These are phyloP conservation scores for Stigmatopora argus DNA, from an alignment of 2,113 vertebrate species.

Conservation along the genomic window DNA sequence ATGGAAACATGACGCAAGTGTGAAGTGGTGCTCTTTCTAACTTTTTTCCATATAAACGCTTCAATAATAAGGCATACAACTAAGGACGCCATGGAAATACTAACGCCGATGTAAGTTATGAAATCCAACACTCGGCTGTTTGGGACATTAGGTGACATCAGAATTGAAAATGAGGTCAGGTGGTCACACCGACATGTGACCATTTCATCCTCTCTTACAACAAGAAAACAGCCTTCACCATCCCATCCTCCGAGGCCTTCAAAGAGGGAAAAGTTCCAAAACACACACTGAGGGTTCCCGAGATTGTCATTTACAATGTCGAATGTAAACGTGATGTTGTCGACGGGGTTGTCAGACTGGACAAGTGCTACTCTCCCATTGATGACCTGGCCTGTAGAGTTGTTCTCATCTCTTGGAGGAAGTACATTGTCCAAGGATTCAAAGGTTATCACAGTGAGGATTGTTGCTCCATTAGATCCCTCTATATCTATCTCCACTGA, in stretches of 20 bases:
- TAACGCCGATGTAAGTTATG: conserved; percentile 75
- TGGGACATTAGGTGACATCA: conserved; percentile 74
- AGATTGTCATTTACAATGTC: conserved; percentile 55
- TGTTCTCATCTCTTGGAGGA: conserved; percentile 13
- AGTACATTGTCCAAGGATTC: conserved; percentile 60
- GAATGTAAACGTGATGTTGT: conserved; percentile 63
- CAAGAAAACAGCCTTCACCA: conserved; percentile 25
- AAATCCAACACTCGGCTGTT: conserved; percentile 22
- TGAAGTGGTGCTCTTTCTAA: conserved; percentile 69
- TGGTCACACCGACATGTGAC: conserved; percentile 77
- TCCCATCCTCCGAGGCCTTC: conserved; percentile 65
- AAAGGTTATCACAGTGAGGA: conserved; percentile 45
- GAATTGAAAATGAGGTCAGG: conserved; percentile 82
- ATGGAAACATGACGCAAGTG: conserved; percentile 77
- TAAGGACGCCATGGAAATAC: conserved; percentile 74
- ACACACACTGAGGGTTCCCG: conserved; percentile 63
- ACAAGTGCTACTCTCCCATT: conserved; percentile 71
- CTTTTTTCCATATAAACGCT: conserved; percentile 70
- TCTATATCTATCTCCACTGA: conserved; percentile 40
- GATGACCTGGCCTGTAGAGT: conserved; percentile 25
- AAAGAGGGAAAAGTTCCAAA: conserved; percentile 72
- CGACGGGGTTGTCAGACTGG: conserved; percentile 44
- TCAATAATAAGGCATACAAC: conserved; percentile 76
- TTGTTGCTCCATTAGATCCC: neutral
- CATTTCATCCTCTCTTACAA: fast-evolving